Base-by-base conservation (phyloP, 2,797 vertebrate genomes). In the Cheirogaleus major region DNA sequence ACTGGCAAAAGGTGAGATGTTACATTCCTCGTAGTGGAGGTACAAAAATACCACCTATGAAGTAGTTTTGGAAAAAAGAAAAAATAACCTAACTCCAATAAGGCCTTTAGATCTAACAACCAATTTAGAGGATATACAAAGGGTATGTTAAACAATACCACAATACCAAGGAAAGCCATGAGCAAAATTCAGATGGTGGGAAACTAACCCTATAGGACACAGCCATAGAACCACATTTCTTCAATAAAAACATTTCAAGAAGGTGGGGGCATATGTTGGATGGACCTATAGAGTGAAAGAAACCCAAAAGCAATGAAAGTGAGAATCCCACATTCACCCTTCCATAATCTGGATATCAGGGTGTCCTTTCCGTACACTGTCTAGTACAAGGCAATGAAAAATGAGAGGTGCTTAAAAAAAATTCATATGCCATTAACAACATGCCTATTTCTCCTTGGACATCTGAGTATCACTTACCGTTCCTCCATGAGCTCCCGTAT, bases 401-500 rank as follows among this genome's bases (percentile, higher is more conserved):
- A 48, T 3, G 43, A 88, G 35, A 81, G 43, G 30, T 2, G 59
- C 65, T 91, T 8, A 32, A 45, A 57, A 48, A 11, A 48, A 67
- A 45, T 9, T 30, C 75, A n/a, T 0, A 9, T 27, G 59, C 67
- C 69, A 41, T n/a, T 14, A 22, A n/a, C 43, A 35, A 57, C 52
- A 55, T 7, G 23, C 22, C 65, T 91, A 50, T 1, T 70, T 50
- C 50, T 87, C 88, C 88, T 43, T 2, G 78, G 76, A 50, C 72
- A 52, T 48, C 45, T 35, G 27, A 10, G 22, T 4, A 2, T 76
- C 75, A 97, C 99, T 99, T 97, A 99, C 99, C 99, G 99, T 48
- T 98, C 99, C 98, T 99, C 99, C 99, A 99, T 99, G 97, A 99
- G 99, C 91, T 99, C 98, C 98, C 99, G 98, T 98, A 99, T 99